Evolutionary conservation across 2,113 vertebrate species (phyloP).

Genomic region (Gnathonemus longibarbis): DNA sequence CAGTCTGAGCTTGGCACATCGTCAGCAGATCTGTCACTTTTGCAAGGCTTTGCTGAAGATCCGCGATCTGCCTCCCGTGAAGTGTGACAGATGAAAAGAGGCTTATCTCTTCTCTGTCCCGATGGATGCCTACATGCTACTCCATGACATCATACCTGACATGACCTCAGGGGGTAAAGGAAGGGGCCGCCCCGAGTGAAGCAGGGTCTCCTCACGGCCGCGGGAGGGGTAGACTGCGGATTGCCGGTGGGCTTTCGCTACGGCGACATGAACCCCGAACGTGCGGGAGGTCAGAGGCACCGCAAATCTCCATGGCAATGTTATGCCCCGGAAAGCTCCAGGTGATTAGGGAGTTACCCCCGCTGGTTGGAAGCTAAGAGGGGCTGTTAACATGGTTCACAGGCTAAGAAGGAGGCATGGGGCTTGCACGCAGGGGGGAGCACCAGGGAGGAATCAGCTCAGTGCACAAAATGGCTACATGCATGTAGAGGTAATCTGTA

Average conservation of each 20-base stretch:
- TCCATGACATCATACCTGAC: background rate
- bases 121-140: background rate
- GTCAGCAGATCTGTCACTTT: slow-evolving; percentile 3
- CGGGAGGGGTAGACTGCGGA: background rate
- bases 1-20: background rate
- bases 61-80: background rate
- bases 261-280: background rate
- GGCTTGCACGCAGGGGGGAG: background rate
- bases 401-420: background rate
- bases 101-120: background rate
- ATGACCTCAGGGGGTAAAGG: background rate
- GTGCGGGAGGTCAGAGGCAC: background rate
- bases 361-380: background rate
- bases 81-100: background rate
- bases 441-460: background rate
- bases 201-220: background rate
- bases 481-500: background rate
- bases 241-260: background rate
- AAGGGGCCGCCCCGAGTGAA: background rate
- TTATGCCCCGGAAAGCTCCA: background rate
- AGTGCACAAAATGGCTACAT: background rate
- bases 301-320: background rate
- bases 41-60: background rate
- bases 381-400: background rate
- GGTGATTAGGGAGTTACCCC: background rate